Percentiles rank a stretch among this genome's conserved stretches.
These are phyloP conservation scores for Geophilus truncorum DNA, from an alignment of 2,888 invertebrate genomes.

Conservation along the genomic window DNA sequence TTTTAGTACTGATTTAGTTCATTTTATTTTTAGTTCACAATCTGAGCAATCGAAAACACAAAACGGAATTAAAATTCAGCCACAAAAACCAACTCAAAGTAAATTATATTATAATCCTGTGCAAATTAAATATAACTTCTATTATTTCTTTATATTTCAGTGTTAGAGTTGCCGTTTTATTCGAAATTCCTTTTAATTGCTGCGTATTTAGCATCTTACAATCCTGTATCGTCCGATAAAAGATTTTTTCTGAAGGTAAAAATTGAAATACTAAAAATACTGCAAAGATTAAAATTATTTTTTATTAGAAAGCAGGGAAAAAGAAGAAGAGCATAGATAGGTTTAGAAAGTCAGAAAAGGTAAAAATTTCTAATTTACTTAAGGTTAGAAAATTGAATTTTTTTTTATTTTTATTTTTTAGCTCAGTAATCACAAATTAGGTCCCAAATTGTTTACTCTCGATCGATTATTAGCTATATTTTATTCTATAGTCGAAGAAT, in stretches of 20 bases:
- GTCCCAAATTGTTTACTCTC: constrained; percentile 75
- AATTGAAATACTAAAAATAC: too few relatives aligned
- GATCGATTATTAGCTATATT: constrained; percentile 82
- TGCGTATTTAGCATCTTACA: constrained; percentile 87
- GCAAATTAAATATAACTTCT: not conserved
- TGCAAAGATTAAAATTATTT: not conserved
- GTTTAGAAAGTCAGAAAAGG: not conserved
- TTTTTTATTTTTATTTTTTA: constrained; percentile 30
- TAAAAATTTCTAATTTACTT: not conserved
- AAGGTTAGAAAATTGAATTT: not conserved
- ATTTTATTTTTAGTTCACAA: not conserved
- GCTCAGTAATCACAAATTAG: constrained; percentile 60
- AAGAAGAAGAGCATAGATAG: not conserved
- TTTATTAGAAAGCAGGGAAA: not conserved
- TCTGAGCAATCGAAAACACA: not conserved
- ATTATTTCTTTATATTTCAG: not conserved
- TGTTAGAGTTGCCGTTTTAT: constrained; percentile 67
- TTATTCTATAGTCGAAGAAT: constrained; percentile 78
- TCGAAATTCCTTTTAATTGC: constrained; percentile 85
- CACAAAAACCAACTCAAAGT: not conserved
- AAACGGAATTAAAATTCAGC: not conserved
- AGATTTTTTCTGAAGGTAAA: constrained; percentile 69
- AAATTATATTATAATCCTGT: not conserved
- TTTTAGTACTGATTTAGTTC: not conserved
- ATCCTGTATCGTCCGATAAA: constrained; percentile 81